Conservation (phyloP, 2,797 vertebrate species). For the Neomorphus geoffroyi region DNA sequence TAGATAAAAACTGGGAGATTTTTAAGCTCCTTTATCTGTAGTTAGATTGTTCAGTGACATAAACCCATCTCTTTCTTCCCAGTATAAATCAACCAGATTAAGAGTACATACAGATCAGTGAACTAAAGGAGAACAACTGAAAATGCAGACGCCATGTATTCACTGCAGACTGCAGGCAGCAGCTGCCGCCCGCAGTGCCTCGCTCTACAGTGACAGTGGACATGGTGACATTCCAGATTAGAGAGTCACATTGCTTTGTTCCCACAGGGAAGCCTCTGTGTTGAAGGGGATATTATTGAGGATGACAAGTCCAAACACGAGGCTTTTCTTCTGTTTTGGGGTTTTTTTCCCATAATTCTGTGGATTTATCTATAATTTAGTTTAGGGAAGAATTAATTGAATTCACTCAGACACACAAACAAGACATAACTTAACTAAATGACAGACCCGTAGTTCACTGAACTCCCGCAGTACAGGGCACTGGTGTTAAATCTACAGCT, state of each 20-base stretch:
- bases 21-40: not conserved
- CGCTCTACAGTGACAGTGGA: not conserved
- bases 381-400: not conserved
- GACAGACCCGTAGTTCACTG: slow-evolving; percentile 11
- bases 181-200: not conserved
- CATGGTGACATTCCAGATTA: not conserved
- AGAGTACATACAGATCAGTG: not conserved
- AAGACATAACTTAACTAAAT: not conserved
- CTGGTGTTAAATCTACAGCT: slow-evolving; percentile 12
- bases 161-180: not conserved
- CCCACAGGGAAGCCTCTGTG: not conserved
- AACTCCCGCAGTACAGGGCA: not conserved
- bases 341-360: not conserved
- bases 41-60: not conserved
- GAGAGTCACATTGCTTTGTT: not conserved
- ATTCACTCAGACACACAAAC: not conserved
- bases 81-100: not conserved
- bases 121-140: not conserved
- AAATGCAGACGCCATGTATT: not conserved
- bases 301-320: not conserved
- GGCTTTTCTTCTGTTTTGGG: not conserved
- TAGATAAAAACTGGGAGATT: not conserved
- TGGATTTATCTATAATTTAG: not conserved
- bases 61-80: not conserved
- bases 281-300: not conserved